Evolutionary conservation across 2,797 vertebrate genomes (phyloP).

Genomic region (Acanthopagrus latus): DNA sequence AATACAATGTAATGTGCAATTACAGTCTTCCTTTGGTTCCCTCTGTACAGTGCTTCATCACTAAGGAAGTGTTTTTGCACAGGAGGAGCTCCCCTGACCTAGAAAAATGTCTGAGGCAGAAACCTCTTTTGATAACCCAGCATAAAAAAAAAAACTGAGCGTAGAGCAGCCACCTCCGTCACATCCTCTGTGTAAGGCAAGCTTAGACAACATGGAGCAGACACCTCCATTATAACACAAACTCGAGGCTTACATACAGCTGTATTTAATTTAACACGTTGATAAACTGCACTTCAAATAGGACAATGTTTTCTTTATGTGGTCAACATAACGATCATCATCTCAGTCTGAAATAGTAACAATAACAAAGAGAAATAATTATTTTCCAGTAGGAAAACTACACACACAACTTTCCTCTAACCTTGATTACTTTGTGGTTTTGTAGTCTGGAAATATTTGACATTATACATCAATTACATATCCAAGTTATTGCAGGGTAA

Average conservation of each 20-base stretch:
- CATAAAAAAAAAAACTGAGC: conserved; percentile 48
- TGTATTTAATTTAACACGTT: conserved; percentile 20
- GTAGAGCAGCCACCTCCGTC: conserved; percentile 52
- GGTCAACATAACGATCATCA: conserved; percentile 14
- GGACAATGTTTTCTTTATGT: neutral
- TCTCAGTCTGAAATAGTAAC: conserved; percentile 21
- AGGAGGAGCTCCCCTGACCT: conserved; percentile 77
- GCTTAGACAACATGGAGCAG: conserved; percentile 47
- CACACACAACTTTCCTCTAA: conserved; percentile 19
- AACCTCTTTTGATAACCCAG: conserved; percentile 74
- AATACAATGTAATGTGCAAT: conserved; percentile 42
- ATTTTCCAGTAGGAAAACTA: conserved; percentile 42
- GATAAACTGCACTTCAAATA: conserved; percentile 27
- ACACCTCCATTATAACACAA: conserved; percentile 43
- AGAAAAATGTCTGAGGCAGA: conserved; percentile 76
- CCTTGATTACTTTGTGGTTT: conserved; percentile 21
- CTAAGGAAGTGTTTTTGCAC: conserved; percentile 57
- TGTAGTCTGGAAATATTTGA: conserved; percentile 44
- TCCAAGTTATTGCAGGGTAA: conserved; percentile 28
- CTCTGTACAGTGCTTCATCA: conserved; percentile 50
- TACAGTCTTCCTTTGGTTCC: conserved; percentile 47
- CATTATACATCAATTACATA: conserved; percentile 27
- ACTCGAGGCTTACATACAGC: conserved; percentile 4
- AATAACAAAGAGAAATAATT: conserved; percentile 10
- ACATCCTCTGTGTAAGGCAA: conserved; percentile 43